Evolutionary conservation across 2,888 invertebrate genomes (phyloP), one percentile per base, ranked within the genome.

Genomic region (Nymphalis urticae): DNA sequence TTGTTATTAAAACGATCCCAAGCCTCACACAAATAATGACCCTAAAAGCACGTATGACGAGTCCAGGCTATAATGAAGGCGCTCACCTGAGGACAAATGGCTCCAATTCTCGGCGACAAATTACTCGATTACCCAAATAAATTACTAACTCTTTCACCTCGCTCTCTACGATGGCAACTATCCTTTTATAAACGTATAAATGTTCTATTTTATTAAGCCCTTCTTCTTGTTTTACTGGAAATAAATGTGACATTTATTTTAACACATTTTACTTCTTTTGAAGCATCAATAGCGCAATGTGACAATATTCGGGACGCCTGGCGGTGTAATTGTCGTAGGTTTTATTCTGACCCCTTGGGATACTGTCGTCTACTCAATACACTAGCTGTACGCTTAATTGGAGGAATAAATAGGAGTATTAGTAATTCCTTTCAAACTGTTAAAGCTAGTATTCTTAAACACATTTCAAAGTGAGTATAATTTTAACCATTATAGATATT

Each of bases 101-200:
- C 79, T 79, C 77, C 85, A 83, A 86, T 85, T 81, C 83, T 74
- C 75, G 71, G 51, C 83, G 85, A 86, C 86, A 86, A 85, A 86
- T 86, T 84, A 84, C 85, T 69, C 85, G 85, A 86, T 86, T 86
- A 86, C 85, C 83, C 80, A 84, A 85, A 86, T 85, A 86, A 86
- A 86, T 86, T 85, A 86, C 87, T 75, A 81, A 83, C 80, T 83
- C 83, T 77, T 80, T 77, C 78, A 77, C 53, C 32, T 56, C 32
- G 27, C 51, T 51, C 50, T 53, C 62, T 27, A 50, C 62, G 62
- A 58, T 42, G 48, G 67, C 36, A 63, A 67, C 67, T 67, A 67
- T 63, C 51, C 62, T 42, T 58, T 67, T 58, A 63, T 67, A 67
- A 63, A 42, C 21, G 58, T 48, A 67, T 62, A 58, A 67, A 58